Evolutionary conservation across 2,888 invertebrate species (phyloP).

Genomic region (Orthonychiurus folsomi): DNA sequence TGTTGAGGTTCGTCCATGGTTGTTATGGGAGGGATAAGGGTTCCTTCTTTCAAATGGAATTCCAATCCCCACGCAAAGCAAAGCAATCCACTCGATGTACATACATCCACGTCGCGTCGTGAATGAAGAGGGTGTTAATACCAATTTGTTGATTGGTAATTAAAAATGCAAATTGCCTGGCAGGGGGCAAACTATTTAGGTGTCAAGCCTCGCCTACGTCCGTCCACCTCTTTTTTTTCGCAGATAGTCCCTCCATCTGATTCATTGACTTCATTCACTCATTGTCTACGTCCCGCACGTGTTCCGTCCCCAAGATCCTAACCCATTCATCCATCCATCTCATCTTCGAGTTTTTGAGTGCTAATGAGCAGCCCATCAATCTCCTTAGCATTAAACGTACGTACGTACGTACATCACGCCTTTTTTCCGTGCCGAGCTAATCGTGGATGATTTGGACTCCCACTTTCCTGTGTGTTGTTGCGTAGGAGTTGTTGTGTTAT

Average conservation of each 20-base stretch:
- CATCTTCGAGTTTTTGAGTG: not conserved
- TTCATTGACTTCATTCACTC: constrained; percentile 1
- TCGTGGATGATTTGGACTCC: too few species aligned
- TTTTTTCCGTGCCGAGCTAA: not conserved
- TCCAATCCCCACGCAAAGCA: too few species aligned
- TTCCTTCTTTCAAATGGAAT: too few species aligned
- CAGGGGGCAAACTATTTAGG: constrained; percentile 35
- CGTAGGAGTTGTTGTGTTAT: too few species aligned
- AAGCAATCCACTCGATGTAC: too few species aligned
- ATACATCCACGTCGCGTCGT: too few species aligned
- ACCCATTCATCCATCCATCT: not conserved
- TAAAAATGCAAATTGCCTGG: constrained; percentile 40
- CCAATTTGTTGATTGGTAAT: constrained; percentile 39
- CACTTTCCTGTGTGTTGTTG: too few species aligned
- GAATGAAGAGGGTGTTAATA: constrained; percentile 26
- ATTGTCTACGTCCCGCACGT: not conserved
- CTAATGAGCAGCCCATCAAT: not conserved
- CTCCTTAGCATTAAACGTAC: constrained; percentile 1
- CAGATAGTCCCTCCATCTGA: not conserved
- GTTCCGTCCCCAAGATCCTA: not conserved
- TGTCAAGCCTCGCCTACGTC: too few species aligned
- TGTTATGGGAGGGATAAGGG: too few species aligned
- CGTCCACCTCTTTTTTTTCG: not conserved
- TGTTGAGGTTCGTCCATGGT: too few species aligned
- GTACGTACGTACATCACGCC: not conserved